Evolutionary conservation across 92 coral and sea anemone genomes (phyloP), one percentile per base, ranked within the genome.

Genomic region (Epizoanthus scotinus): DNA sequence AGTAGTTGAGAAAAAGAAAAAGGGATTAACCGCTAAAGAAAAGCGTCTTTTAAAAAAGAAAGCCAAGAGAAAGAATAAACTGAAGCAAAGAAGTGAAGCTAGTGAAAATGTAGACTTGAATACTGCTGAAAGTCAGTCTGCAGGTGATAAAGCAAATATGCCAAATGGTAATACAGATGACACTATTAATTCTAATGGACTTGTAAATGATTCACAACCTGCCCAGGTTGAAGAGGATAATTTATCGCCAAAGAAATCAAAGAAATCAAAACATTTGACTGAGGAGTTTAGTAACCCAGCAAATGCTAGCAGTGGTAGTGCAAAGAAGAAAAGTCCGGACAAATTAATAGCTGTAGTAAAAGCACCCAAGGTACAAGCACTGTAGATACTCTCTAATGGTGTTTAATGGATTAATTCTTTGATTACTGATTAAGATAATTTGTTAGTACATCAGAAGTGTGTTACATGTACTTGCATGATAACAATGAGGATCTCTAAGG

Each of bases 51-150:
- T 49, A 54, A 79, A 64, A 50, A 79, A 79, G 60, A 64, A 64
- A 10, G 31, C 42, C 8, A 79, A 62, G 79, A 73, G 26, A 63
- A 83, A 78, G 58, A 73, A 31, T 65, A 74, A 24, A 24, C 25
- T 77, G 47, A 90, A 53, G 20, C 74, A 62, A 63, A 68, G 55
- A 44, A 63, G 57, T 47, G 78, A 86, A 22, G 49, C 24, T 15
- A 57, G 64, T 20, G 73, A 90, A 81, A 77, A 22, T 27, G 70
- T 42, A 19, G 64, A 74, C 24, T 64, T 72, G 49, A 83, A 68
- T 31, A 63, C 57, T 47, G 57, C 59, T 18, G 84, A 92, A 67
- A 86, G 83, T 66, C 50, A 56, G 31, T 12, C 15, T 27, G 5
- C 34, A 3, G 78, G 50, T 17, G 77, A 55, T 62, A 84, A 78